Conservation (phyloP, 2,113 vertebrate species). For the Colossoma macropomum region DNA sequence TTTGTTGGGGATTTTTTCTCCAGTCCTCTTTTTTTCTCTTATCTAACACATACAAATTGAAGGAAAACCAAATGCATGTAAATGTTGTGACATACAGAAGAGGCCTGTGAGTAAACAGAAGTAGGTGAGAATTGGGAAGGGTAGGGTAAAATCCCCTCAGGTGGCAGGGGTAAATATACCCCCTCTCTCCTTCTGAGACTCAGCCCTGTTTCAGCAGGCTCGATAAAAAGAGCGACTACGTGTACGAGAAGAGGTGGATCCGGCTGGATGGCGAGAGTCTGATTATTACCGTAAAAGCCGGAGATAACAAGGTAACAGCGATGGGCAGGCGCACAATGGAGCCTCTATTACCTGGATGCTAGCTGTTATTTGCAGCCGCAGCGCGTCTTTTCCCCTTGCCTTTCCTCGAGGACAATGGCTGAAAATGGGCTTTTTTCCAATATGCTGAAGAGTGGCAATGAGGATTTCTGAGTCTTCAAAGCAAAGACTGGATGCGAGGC, state of each 20-base stretch:
- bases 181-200: constrained; percentile 32
- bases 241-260: constrained; percentile 37
- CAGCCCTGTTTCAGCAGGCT: constrained; percentile 33
- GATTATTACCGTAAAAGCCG: constrained; percentile 56
- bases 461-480: constrained; percentile 41
- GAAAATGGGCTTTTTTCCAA: constrained; percentile 55
- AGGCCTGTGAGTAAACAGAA: constrained; percentile 70
- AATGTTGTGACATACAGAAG: constrained; percentile 78
- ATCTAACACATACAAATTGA: constrained; percentile 82
- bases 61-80: constrained; percentile 77
- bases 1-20: constrained; percentile 55
- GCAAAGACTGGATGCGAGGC: constrained; percentile 5
- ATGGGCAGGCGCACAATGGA: constrained; percentile 49
- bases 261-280: constrained; percentile 41
- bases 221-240: constrained; percentile 41
- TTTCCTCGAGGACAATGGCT: constrained; percentile 47
- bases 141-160: constrained; percentile 67
- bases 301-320: constrained; percentile 59
- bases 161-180: constrained; percentile 61
- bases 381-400: constrained; percentile 34
- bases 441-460: constrained; percentile 38
- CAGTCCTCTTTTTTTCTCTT: constrained; percentile 66
- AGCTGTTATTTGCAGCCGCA: constrained; percentile 48
- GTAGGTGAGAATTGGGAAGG: constrained; percentile 79
- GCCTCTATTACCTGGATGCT: constrained; percentile 55